Conservation (phyloP, 2,888 invertebrate genomes). For the Tachina lurida region DNA sequence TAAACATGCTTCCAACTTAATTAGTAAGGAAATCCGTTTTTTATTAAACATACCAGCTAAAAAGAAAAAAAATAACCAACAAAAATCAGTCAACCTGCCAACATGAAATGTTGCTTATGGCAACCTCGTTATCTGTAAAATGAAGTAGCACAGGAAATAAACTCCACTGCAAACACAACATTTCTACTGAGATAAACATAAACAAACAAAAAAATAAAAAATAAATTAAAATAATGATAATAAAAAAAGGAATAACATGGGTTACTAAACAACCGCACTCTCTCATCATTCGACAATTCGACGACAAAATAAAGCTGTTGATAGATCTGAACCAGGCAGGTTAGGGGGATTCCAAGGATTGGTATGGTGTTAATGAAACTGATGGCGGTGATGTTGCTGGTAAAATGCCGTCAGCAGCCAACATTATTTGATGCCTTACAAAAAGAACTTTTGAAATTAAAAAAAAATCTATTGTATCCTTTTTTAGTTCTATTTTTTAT, state of each 20-base stretch:
- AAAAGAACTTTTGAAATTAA: conserved; percentile 16
- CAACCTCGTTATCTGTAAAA: conserved; percentile 60
- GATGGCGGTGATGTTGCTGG: conserved; percentile 37
- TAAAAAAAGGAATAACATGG: conserved; percentile 51
- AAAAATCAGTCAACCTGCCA: not conserved
- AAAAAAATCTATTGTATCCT: not conserved
- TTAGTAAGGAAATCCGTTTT: conserved; percentile 67
- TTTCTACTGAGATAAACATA: conserved; percentile 32
- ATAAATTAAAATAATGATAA: conserved; percentile 13
- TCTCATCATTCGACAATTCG: conserved; percentile 55
- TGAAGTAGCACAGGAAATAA: conserved; percentile 47
- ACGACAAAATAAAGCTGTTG: conserved; percentile 32
- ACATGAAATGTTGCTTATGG: conserved; percentile 52
- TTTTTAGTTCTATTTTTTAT: conserved; percentile 5
- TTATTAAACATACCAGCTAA: not conserved
- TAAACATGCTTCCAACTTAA: conserved; percentile 61
- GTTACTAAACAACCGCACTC: conserved; percentile 70
- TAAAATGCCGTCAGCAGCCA: conserved; percentile 46
- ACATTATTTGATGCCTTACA: conserved; percentile 32
- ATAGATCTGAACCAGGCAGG: conserved; percentile 5
- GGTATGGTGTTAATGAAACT: conserved; percentile 27
- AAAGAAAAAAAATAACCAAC: not conserved
- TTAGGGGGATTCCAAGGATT: not conserved
- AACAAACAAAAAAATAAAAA: conserved; percentile 1
- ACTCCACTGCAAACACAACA: conserved; percentile 18